Evolutionary conservation across 2,888 invertebrate genomes (phyloP).

Genomic region (Lasioglossum pauxillum): DNA sequence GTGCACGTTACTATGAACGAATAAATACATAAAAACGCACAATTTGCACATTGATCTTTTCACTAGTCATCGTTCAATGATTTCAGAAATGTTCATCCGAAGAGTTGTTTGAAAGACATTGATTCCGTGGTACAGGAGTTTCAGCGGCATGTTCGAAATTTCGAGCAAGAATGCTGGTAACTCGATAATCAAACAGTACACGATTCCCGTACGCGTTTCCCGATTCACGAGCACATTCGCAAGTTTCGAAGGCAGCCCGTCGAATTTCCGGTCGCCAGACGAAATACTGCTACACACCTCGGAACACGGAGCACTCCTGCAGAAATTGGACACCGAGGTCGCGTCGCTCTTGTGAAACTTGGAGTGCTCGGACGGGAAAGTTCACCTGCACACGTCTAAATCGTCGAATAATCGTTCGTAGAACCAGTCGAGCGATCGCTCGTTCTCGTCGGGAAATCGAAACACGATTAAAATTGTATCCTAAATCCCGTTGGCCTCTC

Average conservation of each 20-base stretch:
- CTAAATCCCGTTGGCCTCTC: not conserved
- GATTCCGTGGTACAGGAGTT: not conserved
- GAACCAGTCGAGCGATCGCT: not conserved
- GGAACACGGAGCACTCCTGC: not conserved
- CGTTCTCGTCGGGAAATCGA: constrained; percentile 5
- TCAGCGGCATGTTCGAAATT: not conserved
- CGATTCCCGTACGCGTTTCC: not conserved
- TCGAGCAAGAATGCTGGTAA: not conserved
- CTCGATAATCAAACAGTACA: not conserved
- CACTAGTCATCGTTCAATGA: not conserved
- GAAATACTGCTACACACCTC: constrained; percentile 14
- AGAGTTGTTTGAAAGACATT: not conserved
- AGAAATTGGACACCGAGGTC: constrained; percentile 33
- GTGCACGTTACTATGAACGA: too few species aligned
- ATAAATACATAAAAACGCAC: too few species aligned
- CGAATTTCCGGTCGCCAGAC: constrained; percentile 27
- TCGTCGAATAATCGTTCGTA: constrained; percentile 16
- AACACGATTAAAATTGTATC: not conserved
- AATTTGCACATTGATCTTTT: not conserved
- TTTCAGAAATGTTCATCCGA: not conserved
- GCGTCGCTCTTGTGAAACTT: constrained; percentile 16
- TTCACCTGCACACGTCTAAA: constrained; percentile 10
- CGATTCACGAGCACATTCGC: not conserved
- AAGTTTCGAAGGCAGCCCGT: constrained; percentile 2
- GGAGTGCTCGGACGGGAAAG: constrained; percentile 12